Conservation (phyloP, 53 echinoderm and acorn worm species). For the Arbacia lixula region DNA sequence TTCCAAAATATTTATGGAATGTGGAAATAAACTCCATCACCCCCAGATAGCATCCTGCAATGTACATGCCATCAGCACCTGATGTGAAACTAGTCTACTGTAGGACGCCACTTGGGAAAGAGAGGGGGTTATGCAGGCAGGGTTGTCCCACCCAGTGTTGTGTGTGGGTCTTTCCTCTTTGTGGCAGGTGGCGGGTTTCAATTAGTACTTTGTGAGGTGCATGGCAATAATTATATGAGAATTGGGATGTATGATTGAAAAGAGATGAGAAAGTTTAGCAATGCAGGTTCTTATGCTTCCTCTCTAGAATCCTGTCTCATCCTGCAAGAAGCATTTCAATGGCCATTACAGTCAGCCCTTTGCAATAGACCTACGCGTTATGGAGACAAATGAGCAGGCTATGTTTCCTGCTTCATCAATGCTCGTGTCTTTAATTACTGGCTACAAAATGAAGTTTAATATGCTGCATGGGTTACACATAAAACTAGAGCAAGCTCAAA, state of each 20-base stretch:
- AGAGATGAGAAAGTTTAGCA: no score
- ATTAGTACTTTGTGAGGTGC: background rate
- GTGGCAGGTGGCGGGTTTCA: slow-evolving; percentile 23
- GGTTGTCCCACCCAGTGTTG: background rate
- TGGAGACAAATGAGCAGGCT: no score
- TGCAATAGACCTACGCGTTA: no score
- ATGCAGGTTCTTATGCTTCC: no score
- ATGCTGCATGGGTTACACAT: no score
- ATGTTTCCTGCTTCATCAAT: no score
- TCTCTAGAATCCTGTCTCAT: no score
- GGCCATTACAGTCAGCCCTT: no score
- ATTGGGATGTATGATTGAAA: slow-evolving; percentile 39
- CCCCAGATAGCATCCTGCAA: slow-evolving; percentile 3
- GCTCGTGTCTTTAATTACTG: no score
- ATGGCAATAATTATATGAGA: slow-evolving; percentile 40
- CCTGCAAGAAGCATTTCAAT: no score
- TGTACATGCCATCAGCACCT: slow-evolving; percentile 45
- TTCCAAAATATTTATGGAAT: slow-evolving; percentile 37
- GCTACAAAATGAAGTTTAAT: no score
- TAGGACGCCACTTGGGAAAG: slow-evolving; percentile 8
- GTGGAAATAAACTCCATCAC: slow-evolving; percentile 38
- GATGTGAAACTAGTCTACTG: slow-evolving; percentile 15
- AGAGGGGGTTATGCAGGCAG: background rate
- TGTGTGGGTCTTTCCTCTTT: slow-evolving; percentile 13
- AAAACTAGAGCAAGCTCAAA: no score